A percentile compares a stretch with the other conserved stretches of the same genome.
Conservation (phyloP, 2,888 invertebrate species). For the Melitaea athalia region DNA sequence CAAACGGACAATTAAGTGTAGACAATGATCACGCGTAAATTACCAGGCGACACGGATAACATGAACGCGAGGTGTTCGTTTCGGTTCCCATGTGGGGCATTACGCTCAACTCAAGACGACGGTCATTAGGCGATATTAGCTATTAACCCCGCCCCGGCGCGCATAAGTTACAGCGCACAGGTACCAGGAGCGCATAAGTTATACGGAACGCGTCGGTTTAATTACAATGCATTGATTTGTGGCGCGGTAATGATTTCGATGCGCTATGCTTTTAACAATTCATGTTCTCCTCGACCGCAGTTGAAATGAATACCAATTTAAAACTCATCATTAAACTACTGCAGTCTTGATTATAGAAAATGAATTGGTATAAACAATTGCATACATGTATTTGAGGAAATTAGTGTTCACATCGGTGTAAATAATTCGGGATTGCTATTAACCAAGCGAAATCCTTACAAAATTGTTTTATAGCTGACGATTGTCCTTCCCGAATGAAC, state of each 20-base stretch:
- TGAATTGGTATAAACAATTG: not conserved
- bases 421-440: conserved; percentile 1
- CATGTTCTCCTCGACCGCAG: not conserved
- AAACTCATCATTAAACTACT: not conserved
- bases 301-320: not conserved
- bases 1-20: conserved; percentile 40
- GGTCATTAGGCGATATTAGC: conserved; percentile 83
- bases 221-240: conserved; percentile 25
- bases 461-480: conserved; percentile 13
- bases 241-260: conserved; percentile 12
- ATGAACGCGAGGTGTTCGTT: conserved; percentile 56
- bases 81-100: conserved; percentile 70
- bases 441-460: conserved; percentile 15
- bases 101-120: conserved; percentile 74
- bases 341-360: not conserved
- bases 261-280: not conserved
- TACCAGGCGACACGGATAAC: conserved; percentile 51
- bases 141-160: conserved; percentile 73
- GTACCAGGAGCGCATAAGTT: conserved; percentile 29
- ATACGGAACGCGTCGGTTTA: conserved; percentile 28
- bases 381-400: not conserved
- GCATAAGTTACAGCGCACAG: conserved; percentile 62
- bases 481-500: conserved; percentile 26
- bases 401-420: not conserved
- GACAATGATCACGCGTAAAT: conserved; percentile 52